These are phyloP conservation scores for Zoanthus solanderi DNA, from an alignment of 92 coral and sea anemone species.

Conservation along the genomic window DNA sequence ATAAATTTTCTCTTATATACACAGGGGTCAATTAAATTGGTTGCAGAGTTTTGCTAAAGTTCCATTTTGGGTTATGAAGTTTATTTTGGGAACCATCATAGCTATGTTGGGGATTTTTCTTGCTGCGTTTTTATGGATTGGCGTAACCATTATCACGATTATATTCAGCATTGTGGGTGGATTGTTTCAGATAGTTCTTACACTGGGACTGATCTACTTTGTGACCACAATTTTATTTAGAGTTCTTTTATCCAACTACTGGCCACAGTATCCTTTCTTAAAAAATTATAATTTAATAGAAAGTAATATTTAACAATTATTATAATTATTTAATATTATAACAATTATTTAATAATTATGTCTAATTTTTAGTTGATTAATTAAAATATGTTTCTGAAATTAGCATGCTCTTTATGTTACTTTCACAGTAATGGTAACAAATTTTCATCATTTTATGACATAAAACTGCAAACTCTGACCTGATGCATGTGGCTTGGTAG, in stretches of 20 bases:
- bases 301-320: slow-evolving; percentile 3
- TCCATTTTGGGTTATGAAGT: slow-evolving; percentile 35
- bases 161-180: slow-evolving; percentile 27
- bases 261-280: slow-evolving; percentile 32
- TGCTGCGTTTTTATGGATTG: slow-evolving; percentile 28
- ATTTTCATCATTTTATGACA: too few species aligned
- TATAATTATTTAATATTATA: neutral
- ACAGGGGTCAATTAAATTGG: slow-evolving; percentile 35
- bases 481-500: too few species aligned
- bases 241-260: neutral
- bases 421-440: neutral
- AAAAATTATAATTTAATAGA: neutral
- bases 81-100: slow-evolving; percentile 27
- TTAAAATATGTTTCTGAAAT: too few species aligned
- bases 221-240: slow-evolving; percentile 2
- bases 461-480: too few species aligned
- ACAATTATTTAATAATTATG: too few species aligned
- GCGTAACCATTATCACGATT: neutral
- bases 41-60: slow-evolving; percentile 23
- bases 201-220: slow-evolving; percentile 43
- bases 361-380: too few species aligned
- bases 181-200: slow-evolving; percentile 20
- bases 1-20: slow-evolving; percentile 13
- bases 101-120: slow-evolving; percentile 33
- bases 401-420: neutral